Evolutionary conservation across 92 coral and sea anemone genomes (phyloP).

Genomic region (Porites rus): DNA sequence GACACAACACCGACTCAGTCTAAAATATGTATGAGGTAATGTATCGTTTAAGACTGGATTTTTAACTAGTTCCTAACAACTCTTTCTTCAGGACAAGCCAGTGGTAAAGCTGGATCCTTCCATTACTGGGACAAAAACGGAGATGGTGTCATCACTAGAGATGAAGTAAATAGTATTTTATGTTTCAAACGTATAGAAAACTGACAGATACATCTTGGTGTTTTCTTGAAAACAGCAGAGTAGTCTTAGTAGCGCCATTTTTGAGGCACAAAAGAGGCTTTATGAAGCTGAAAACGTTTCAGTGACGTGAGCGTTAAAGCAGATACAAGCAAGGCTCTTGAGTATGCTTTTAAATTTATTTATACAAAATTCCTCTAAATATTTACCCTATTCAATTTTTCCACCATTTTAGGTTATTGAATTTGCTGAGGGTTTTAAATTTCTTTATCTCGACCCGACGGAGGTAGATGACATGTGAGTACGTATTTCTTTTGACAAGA

Average conservation of each 20-base stretch:
- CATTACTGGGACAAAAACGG: conserved; percentile 82
- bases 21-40: no score
- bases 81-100: conserved; percentile 79
- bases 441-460: conserved; percentile 76
- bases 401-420: conserved; percentile 64
- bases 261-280: no score
- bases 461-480: conserved; percentile 95
- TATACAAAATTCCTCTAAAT: no score
- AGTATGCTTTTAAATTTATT: no score
- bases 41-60: background rate
- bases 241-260: no score
- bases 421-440: conserved; percentile 83
- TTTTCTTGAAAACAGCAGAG: no score
- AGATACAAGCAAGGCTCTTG: no score
- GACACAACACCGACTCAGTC: no score
- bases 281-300: no score
- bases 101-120: conserved; percentile 86
- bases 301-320: no score
- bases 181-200: no score
- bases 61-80: background rate
- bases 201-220: no score
- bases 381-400: background rate
- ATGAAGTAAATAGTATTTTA: conserved; percentile 67
- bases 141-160: conserved; percentile 80
- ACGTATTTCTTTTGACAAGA: background rate